Evolutionary conservation across 2,113 vertebrate genomes (phyloP).

Genomic region (Vicugna pacos): DNA sequence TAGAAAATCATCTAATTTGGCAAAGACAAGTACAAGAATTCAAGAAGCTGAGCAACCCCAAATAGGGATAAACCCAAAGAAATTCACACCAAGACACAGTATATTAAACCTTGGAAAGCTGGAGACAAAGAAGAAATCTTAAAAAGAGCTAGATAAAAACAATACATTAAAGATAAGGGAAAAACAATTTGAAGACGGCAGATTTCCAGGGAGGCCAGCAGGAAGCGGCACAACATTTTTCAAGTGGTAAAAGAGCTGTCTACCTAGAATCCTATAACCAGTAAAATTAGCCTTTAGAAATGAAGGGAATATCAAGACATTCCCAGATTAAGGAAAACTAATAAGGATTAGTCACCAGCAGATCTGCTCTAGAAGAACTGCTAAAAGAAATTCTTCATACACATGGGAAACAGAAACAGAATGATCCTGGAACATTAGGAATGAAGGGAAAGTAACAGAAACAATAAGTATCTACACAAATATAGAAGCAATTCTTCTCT

Average conservation of each 20-base stretch:
- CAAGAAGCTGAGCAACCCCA: neutral
- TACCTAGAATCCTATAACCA: neutral
- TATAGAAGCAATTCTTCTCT: neutral
- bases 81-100: neutral
- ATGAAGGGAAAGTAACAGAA: neutral
- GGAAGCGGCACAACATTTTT: neutral
- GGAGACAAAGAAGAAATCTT: neutral
- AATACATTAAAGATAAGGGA: neutral
- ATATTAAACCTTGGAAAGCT: neutral
- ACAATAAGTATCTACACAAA: neutral
- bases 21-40: neutral
- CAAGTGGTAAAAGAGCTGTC: neutral
- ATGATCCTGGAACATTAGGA: neutral
- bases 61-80: neutral
- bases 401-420: neutral
- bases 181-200: constrained; percentile 24
- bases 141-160: neutral
- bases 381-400: neutral
- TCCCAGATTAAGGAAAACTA: neutral
- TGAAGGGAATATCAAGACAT: neutral
- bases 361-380: neutral
- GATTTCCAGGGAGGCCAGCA: constrained; percentile 7
- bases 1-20: neutral
- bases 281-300: neutral
- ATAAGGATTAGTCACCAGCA: neutral